Conservation (phyloP, 2,888 invertebrate species). For the Xanthia togata region DNA sequence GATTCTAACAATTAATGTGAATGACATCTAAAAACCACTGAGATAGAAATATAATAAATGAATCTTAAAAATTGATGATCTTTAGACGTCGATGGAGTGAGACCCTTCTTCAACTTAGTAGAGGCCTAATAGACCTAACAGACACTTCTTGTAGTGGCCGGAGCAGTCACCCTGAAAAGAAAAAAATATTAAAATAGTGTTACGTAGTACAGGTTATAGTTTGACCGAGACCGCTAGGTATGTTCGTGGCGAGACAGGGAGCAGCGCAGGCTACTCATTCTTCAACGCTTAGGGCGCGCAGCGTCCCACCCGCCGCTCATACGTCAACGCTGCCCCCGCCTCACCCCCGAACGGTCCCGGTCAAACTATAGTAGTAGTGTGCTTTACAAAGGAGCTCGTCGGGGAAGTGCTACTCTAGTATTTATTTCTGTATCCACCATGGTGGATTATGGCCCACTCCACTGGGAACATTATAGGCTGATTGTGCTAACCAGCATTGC, state of each 20-base stretch:
- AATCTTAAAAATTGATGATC: constrained; percentile 51
- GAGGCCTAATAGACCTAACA: constrained; percentile 93
- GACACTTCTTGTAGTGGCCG: constrained; percentile 96
- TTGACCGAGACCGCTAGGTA: too few species aligned
- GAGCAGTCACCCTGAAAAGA: constrained; percentile 94
- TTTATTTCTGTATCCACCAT: not conserved
- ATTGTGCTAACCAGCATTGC: not conserved
- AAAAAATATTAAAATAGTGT: constrained; percentile 31
- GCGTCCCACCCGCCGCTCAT: too few species aligned
- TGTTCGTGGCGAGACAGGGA: too few species aligned
- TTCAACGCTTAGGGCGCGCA: too few species aligned
- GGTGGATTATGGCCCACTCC: not conserved
- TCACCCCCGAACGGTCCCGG: too few species aligned
- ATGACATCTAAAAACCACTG: constrained; percentile 44
- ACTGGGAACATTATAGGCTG: too few species aligned
- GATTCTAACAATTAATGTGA: constrained; percentile 35
- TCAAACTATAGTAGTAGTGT: not conserved
- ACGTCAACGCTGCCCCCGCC: too few species aligned
- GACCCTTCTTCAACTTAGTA: constrained; percentile 74
- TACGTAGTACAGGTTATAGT: not conserved
- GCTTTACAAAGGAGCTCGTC: not conserved
- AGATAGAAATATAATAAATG: constrained; percentile 42
- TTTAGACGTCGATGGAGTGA: constrained; percentile 28
- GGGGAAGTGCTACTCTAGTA: not conserved
- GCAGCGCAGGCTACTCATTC: too few species aligned